Conservation (phyloP, 2,113 vertebrate genomes). For the Trematomus loennbergii region DNA sequence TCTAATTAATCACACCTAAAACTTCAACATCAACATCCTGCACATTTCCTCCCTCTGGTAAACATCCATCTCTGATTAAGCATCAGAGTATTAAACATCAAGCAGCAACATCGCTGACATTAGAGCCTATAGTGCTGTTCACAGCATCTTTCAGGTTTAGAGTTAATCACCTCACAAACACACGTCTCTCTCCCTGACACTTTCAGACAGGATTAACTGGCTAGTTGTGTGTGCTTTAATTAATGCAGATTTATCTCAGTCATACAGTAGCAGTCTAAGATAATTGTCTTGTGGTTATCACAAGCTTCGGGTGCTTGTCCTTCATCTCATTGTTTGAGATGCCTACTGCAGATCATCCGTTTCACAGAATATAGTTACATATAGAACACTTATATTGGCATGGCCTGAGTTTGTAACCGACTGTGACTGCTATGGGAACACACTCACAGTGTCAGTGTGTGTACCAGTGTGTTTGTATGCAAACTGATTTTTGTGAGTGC, state of each 20-base stretch:
- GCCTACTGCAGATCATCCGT: constrained; percentile 54
- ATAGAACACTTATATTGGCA: no score
- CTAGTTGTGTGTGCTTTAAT: constrained; percentile 65
- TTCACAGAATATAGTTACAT: constrained; percentile 12
- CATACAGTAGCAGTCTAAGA: constrained; percentile 63
- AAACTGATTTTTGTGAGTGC: no score
- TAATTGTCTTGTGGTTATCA: constrained; percentile 74
- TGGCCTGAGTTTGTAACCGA: no score
- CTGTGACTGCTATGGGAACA: no score
- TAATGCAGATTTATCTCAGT: constrained; percentile 74
- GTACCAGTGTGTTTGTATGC: no score
- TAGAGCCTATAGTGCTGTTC: constrained; percentile 68
- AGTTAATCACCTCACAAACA: constrained; percentile 81
- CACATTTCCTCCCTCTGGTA: constrained; percentile 62
- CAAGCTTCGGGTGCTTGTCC: constrained; percentile 73
- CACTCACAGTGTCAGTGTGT: no score
- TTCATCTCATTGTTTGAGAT: constrained; percentile 69
- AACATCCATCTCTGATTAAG: constrained; percentile 73
- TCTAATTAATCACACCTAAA: constrained; percentile 64
- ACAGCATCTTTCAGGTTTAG: constrained; percentile 74
- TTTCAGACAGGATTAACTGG: constrained; percentile 73
- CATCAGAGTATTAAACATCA: constrained; percentile 70
- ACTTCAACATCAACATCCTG: constrained; percentile 60
- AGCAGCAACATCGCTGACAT: constrained; percentile 60
- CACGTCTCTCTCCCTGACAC: constrained; percentile 69